Base-by-base conservation (phyloP, 1,140 invertebrate species). In the Lordiphosa collinella region DNA sequence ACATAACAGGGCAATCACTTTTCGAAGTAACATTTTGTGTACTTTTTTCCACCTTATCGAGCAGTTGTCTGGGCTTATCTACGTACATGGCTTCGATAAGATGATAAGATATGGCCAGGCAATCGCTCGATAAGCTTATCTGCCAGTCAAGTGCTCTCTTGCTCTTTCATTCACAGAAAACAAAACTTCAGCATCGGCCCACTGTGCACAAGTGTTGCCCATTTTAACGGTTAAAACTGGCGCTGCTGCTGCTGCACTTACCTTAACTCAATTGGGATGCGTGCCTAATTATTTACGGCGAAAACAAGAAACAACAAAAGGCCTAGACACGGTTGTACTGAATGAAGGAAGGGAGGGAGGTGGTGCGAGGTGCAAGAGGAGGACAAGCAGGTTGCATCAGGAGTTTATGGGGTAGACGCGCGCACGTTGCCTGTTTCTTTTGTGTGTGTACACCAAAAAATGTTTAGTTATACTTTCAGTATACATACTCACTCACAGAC, bases 31-130 rank as follows among this genome's bases (percentile, higher is more conserved):
- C 48, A 63, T 63, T 47, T 63, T 62, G 52, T 63, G 58, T 58
- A 40, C 37, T 48, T 53, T 66, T 50, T 34, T 11, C 18, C 16
- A 29, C 29, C 63, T 67, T 67, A 67, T 67, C 63, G 63, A 67
- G 63, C 63, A 67, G 47, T 67, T 67, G 53, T 44, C 13, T 46
- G 38, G 13, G 4, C 62, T 67, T 67, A 67, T 67, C 63, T 38
- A 50, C 41, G 38, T 64, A 58, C 44, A 66, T 67, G 62, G 44
- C 57, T 35, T 37, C 62, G 53, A 58, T 67, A 67, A 43, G 40
- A 18, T 51, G 63, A 66, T 66, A 58, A 67, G 62, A 67, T 67
- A 67, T 51, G 34, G 25, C 25, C 25, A 8, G 25, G 25, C 25
- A 29, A 29, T 29, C 25, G 25, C 25, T 29, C 25, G 25, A 29